Conservation (phyloP, 2,888 invertebrate species). For the Acleris emargana region DNA sequence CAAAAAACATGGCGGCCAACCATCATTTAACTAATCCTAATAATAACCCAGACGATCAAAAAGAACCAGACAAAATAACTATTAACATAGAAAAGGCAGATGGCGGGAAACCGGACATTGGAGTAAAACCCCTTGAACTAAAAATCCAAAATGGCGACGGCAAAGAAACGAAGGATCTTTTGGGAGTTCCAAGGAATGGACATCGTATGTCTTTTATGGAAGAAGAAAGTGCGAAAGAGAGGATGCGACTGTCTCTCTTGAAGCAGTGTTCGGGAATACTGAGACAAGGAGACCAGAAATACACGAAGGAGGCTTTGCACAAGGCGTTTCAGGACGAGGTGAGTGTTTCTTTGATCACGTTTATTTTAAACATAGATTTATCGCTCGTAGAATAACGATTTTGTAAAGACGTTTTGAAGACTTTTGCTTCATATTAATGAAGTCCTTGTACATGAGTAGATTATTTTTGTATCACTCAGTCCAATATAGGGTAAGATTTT, state of each 20-base stretch:
- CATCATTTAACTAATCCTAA: background rate
- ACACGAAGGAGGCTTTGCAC: slow-evolving; percentile 86
- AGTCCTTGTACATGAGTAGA: too few relatives aligned
- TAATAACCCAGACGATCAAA: slow-evolving; percentile 15
- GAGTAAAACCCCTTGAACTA: slow-evolving; percentile 23
- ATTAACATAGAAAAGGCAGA: slow-evolving; percentile 36
- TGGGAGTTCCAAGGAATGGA: slow-evolving; percentile 57
- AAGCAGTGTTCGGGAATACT: slow-evolving; percentile 87
- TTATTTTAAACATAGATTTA: background rate
- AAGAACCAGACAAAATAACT: slow-evolving; percentile 29
- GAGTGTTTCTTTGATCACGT: slow-evolving; percentile 47
- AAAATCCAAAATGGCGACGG: slow-evolving; percentile 32
- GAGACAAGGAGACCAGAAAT: slow-evolving; percentile 84
- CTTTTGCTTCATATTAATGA: background rate
- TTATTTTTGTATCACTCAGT: too few relatives aligned
- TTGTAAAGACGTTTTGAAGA: background rate
- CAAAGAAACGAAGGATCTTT: slow-evolving; percentile 45
- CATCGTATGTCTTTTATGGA: slow-evolving; percentile 87
- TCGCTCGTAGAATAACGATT: background rate
- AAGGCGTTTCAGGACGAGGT: slow-evolving; percentile 88
- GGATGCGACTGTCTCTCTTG: slow-evolving; percentile 83
- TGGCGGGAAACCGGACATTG: slow-evolving; percentile 35
- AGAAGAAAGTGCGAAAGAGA: slow-evolving; percentile 87
- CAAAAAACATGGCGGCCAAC: slow-evolving; percentile 31
- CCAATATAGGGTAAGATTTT: too few relatives aligned